Conservation (phyloP, 1,140 invertebrate genomes). For the Drosophila micromelanica region DNA sequence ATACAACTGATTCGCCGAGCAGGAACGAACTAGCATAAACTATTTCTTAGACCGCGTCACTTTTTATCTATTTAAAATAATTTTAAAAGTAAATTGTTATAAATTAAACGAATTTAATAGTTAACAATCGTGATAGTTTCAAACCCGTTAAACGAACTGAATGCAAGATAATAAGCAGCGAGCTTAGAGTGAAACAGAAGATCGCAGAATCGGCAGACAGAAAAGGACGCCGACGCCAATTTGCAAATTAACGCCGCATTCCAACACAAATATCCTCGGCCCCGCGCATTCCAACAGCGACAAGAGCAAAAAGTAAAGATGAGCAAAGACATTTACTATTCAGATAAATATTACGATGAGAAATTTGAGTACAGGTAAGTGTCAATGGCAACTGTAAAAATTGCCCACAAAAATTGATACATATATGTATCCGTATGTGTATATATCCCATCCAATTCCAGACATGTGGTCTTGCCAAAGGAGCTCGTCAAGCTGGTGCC, state of each 20-base stretch:
- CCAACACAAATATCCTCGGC: slow-evolving; percentile 19
- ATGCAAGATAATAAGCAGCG: too few species aligned
- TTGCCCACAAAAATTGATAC: neutral
- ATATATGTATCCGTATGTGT: neutral
- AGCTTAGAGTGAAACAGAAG: neutral
- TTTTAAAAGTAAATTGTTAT: slow-evolving; percentile 19
- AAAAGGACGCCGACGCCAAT: slow-evolving; percentile 53
- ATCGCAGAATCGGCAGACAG: slow-evolving; percentile 14
- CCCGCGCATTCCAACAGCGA: neutral
- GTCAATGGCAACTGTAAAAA: slow-evolving; percentile 14
- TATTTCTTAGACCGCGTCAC: slow-evolving; percentile 55
- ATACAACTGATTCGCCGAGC: slow-evolving; percentile 7
- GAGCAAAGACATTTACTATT: slow-evolving; percentile 92
- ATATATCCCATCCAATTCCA: slow-evolving; percentile 83
- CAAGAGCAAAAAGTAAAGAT: slow-evolving; percentile 35
- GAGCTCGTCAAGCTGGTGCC: slow-evolving; percentile 95
- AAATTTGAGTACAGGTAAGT: slow-evolving; percentile 93
- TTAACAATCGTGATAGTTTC: neutral
- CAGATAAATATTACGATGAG: slow-evolving; percentile 95
- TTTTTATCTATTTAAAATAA: slow-evolving; percentile 60
- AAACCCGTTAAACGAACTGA: neutral
- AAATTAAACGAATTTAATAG: neutral
- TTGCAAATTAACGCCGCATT: slow-evolving; percentile 30
- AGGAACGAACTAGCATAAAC: slow-evolving; percentile 29
- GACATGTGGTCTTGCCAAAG: slow-evolving; percentile 96